Evolutionary conservation across 2,113 vertebrate genomes (phyloP), one percentile per base, ranked within the genome.

Genomic region (Clarias macrocephalus): DNA sequence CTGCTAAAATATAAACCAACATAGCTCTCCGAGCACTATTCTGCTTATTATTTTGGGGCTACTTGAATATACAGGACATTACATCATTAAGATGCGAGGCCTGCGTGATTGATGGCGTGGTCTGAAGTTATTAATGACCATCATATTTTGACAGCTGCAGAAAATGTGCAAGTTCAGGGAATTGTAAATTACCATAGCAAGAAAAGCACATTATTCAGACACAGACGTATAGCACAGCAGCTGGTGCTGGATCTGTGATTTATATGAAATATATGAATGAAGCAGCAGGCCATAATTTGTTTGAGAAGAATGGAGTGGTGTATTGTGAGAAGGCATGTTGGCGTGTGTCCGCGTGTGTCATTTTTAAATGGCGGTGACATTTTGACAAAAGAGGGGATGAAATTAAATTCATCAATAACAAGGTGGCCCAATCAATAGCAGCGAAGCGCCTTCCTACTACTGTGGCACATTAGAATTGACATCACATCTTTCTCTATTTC

Each of bases 401-500:
- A 94, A 95, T 95, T 95, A 94, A 94, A 95, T 94, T 94, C 92
- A 94, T 95, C 93, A 94, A 95, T 94, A 95, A 94, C 90, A 93
- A 90, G 91, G 90, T 92, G 90, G 84, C 77, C 65, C 90, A 93
- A 95, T 95, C 95, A 94, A 95, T 95, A 94, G 91, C 82, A 82
- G 90, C 91, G 72, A 85, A 60, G 68, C 86, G 7, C 66, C 80
- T 85, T 88, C 80, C 84, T 76, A 72, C 73, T 66, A 56, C 76
- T 70, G 82, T 59, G 59, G 59, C 62, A n/a, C 59, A 56, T 83
- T 88, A 91, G 85, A 93, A 92, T 85, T 89, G 91, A 89, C 90
- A 84, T 87, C 89, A 87, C 91, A 92, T 91, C 84, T 87, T 88
- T 86, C 82, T 85, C 72, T 76, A 72, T 48, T 54, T 56, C 66